phyloP scores from a whole-genome alignment of 2,797 vertebrate genomes.

The Brachyalestes nurse region DNA sequence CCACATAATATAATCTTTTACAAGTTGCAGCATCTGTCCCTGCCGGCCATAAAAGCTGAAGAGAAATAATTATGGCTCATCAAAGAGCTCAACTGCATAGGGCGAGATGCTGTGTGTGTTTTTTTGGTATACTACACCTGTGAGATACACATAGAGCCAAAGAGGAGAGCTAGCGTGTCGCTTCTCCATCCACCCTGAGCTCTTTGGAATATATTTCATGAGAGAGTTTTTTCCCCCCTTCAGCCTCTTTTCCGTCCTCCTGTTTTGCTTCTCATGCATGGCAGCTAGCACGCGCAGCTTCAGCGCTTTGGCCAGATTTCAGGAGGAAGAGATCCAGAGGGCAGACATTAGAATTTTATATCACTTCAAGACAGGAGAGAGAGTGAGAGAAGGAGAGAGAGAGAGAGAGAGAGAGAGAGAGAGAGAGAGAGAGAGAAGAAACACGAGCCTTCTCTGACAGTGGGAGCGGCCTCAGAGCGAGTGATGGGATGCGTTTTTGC shows the following conservation, averaged over 20 bases:
- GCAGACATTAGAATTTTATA: conserved; percentile 94
- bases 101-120: conserved; percentile 15
- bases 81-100: conserved; percentile 57
- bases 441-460: conserved; percentile 87
- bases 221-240: conserved; percentile 50
- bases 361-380: conserved; percentile 77
- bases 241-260: conserved; percentile 51
- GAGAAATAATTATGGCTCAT: conserved; percentile 65
- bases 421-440: conserved; percentile 66
- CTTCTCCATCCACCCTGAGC: conserved; percentile 48
- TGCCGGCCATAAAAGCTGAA: conserved; percentile 61
- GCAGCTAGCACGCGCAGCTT: conserved; percentile 86
- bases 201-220: conserved; percentile 62
- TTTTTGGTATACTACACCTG: conserved; percentile 35
- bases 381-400: conserved; percentile 41
- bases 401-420: conserved; percentile 70
- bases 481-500: conserved; percentile 84
- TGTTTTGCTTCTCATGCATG: conserved; percentile 85
- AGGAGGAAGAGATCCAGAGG: conserved; percentile 88
- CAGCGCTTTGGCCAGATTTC: conserved; percentile 88
- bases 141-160: conserved; percentile 49
- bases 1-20: conserved; percentile 62
- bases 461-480: conserved; percentile 79
- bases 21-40: conserved; percentile 65
- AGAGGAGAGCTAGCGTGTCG: conserved; percentile 46